Percentiles rank a stretch among this genome's conserved stretches.
phyloP scores from a whole-genome alignment of 2,797 vertebrate genomes.

The Notolabrus celidotus region DNA sequence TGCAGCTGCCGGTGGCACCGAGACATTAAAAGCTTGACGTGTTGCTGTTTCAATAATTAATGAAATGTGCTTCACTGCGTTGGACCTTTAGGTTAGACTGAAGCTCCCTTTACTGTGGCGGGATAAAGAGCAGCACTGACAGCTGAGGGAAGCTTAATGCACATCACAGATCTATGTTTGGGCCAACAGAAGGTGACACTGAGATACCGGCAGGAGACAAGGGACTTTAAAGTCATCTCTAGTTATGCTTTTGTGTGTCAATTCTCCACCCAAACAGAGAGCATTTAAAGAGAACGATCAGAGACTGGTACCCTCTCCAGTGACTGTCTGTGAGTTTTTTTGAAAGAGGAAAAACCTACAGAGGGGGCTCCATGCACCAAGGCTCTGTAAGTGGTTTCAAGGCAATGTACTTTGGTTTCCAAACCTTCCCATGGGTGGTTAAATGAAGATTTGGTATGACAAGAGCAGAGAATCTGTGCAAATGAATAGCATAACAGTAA shows the following conservation, averaged over 20 bases:
- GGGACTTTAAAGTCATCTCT: conserved; percentile 57
- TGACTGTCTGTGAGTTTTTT: conserved; percentile 54
- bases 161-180: conserved; percentile 68
- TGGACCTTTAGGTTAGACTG: conserved; percentile 67
- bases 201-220: conserved; percentile 52
- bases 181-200: conserved; percentile 72
- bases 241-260: conserved; percentile 63
- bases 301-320: conserved; percentile 52
- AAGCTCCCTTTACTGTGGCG: conserved; percentile 32
- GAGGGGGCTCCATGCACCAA: conserved; percentile 46
- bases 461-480: conserved; percentile 41
- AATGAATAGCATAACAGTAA: conserved; percentile 29
- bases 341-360: conserved; percentile 51
- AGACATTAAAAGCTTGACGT: conserved; percentile 81
- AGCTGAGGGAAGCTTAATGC: conserved; percentile 75
- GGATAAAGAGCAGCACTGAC: conserved; percentile 70
- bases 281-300: conserved; percentile 63
- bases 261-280: conserved; percentile 60
- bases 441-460: conserved; percentile 54
- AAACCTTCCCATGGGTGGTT: conserved; percentile 56
- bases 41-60: conserved; percentile 82
- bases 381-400: conserved; percentile 66
- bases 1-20: conserved; percentile 55
- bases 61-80: conserved; percentile 71
- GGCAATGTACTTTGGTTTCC: conserved; percentile 61